Evolutionary conservation across 2,888 invertebrate genomes (phyloP).

Genomic region (Torymus tubicola): DNA sequence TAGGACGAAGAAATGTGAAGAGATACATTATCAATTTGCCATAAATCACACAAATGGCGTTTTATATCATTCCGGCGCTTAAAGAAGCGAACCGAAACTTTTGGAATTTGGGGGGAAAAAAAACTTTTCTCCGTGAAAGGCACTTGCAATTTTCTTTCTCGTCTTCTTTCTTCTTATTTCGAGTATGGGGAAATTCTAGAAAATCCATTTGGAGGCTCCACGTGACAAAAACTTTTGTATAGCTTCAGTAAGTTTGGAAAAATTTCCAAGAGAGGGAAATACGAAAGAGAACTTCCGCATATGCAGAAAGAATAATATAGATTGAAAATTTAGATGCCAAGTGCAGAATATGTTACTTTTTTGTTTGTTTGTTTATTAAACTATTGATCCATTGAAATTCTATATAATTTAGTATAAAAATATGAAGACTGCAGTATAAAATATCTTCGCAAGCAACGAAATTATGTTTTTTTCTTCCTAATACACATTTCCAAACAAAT

Average conservation of each 20-base stretch:
- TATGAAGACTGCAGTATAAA: no score
- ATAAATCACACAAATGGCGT: constrained; percentile 34
- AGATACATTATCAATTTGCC: constrained; percentile 13
- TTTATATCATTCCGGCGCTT: constrained; percentile 40
- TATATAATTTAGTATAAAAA: no score
- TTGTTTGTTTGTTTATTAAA: no score
- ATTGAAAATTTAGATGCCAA: neutral
- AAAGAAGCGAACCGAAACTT: constrained; percentile 17
- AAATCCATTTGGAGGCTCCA: constrained; percentile 42
- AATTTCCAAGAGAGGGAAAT: no score
- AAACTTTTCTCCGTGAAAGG: constrained; percentile 1
- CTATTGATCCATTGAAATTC: no score
- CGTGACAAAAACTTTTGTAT: constrained; percentile 39
- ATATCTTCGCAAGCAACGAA: no score
- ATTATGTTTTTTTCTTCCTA: no score
- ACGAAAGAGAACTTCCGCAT: no score
- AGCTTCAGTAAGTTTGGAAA: neutral
- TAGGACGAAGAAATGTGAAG: constrained; percentile 9
- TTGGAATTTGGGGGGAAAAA: constrained; percentile 9
- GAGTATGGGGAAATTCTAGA: constrained; percentile 27
- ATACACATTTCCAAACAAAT: no score
- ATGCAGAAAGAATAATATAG: neutral
- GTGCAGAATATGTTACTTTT: no score
- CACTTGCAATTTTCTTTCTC: constrained; percentile 25
- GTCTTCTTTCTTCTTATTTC: constrained; percentile 17